phyloP scores from a whole-genome alignment of 2,888 invertebrate species.

The Chromoteleia sp. region DNA sequence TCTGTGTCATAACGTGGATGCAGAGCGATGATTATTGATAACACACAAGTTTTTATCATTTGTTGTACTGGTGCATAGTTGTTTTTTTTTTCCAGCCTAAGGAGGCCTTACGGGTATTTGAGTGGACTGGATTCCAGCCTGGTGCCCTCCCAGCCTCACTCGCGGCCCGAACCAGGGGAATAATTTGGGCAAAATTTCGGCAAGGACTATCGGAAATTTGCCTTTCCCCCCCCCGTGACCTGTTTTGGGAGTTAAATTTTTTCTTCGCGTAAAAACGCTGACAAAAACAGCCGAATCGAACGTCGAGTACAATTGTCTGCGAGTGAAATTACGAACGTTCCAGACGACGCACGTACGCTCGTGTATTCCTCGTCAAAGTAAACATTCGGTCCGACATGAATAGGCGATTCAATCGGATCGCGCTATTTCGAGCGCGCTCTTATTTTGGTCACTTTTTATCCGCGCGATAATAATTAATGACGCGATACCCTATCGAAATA shows the following conservation, averaged over 20 bases:
- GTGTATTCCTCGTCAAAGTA: slow-evolving; percentile 18
- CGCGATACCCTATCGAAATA: neutral
- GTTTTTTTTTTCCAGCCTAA: too few relatives aligned
- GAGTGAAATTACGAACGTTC: slow-evolving; percentile 31
- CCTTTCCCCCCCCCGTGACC: slow-evolving; percentile 6
- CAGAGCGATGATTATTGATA: too few relatives aligned
- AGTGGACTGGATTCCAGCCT: too few relatives aligned
- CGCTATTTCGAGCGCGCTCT: slow-evolving; percentile 1
- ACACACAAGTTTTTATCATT: too few relatives aligned
- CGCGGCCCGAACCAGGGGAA: too few relatives aligned
- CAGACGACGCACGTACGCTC: slow-evolving; percentile 28
- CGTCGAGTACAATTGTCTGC: slow-evolving; percentile 41
- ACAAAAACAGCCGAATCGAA: slow-evolving; percentile 42
- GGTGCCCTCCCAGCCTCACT: too few relatives aligned
- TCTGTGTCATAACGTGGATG: too few relatives aligned
- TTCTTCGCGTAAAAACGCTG: slow-evolving; percentile 27
- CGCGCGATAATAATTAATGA: slow-evolving; percentile 5
- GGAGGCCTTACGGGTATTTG: too few relatives aligned
- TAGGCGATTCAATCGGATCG: slow-evolving; percentile 15
- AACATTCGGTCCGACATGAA: slow-evolving; percentile 13
- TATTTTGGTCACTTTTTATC: neutral
- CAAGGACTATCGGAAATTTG: too few relatives aligned
- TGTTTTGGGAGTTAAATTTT: slow-evolving; percentile 21
- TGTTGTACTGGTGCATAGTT: too few relatives aligned
- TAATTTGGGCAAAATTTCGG: too few relatives aligned